Conservation (phyloP, 2,888 invertebrate species). For the Stenoptilia bipunctidactyla region DNA sequence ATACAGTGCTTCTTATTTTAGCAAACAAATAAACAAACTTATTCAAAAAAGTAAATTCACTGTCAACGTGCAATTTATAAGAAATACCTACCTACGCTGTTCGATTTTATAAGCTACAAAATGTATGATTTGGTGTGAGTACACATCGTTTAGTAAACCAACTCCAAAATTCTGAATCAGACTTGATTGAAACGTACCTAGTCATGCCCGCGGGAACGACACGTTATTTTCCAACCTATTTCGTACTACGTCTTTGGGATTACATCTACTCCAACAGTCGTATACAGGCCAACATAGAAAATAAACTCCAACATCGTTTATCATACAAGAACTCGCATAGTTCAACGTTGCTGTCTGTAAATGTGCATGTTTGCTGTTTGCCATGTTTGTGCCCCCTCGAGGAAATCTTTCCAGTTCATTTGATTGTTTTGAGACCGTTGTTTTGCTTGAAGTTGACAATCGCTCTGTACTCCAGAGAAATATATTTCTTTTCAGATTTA, state of each 20-base stretch:
- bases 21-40: too few species aligned
- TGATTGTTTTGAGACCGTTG: conserved; percentile 53
- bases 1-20: too few species aligned
- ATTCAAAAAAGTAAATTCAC: too few species aligned
- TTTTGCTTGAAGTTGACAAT: conserved; percentile 25
- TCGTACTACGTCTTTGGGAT: conserved; percentile 36
- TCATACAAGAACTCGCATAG: not conserved
- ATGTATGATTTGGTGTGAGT: conserved; percentile 6
- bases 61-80: too few species aligned
- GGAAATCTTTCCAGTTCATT: conserved; percentile 62
- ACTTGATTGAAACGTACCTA: conserved; percentile 59
- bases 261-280: conserved; percentile 11
- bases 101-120: not conserved
- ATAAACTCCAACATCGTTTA: not conserved
- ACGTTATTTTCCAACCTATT: conserved; percentile 66
- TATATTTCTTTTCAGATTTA: too few species aligned
- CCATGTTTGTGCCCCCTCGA: conserved; percentile 49
- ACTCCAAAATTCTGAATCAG: conserved; percentile 65
- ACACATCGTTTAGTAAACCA: conserved; percentile 47
- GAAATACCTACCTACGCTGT: too few species aligned
- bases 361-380: not conserved
- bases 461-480: not conserved
- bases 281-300: conserved; percentile 19
- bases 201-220: conserved; percentile 56
- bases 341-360: not conserved